Evolutionary conservation across 2,797 vertebrate species (phyloP), one percentile per base, ranked within the genome.

Genomic region (Melanotaenia parkinsoni): DNA sequence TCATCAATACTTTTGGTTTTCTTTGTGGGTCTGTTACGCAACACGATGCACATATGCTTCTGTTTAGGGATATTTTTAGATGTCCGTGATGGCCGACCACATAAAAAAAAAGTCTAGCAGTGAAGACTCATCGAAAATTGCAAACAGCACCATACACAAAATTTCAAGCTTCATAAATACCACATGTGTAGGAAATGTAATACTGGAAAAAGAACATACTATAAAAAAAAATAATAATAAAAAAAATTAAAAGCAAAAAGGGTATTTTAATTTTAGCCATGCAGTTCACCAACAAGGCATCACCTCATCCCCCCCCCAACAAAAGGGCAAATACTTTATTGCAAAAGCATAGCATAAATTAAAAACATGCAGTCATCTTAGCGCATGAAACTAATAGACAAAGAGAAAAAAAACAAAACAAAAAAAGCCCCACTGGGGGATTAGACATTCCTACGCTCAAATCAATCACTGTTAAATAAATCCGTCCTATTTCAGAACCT

Each of bases 11-110:
- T 76, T 60, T 72, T 67, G 47, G 72, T 63, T 51, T 86, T 84
- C 22, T 51, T 82, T 75, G 73, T 35, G 69, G 67, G 74, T 72
- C 53, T 56, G 83, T 94, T 94, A 93, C 76, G 91, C 87, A 94
- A 94, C 58, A 75, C 64, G 57, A 37, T 7, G 26, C 68, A 66
- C 92, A 94, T 84, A 91, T 92, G 93, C 87, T 92, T 93, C 79
- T 85, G 74, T 92, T 94, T 90, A 93, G 61, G 70, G 88, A 86
- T 94, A 94, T 94, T 93, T 95, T 94, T 94, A 94, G 92, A 83
- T 32, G 59, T 67, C 74, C 58, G 81, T 74, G 67, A 85, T 87
- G 70, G 61, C 69, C 79, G 79, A 70, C 73, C 72, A 89, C 13
- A 22, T 45, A 50, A 35, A 68, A 28, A 26, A 74, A 85, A 63